These are phyloP conservation scores for Stramonita haemastoma DNA, from an alignment of 2,888 invertebrate species.

Conservation along the genomic window DNA sequence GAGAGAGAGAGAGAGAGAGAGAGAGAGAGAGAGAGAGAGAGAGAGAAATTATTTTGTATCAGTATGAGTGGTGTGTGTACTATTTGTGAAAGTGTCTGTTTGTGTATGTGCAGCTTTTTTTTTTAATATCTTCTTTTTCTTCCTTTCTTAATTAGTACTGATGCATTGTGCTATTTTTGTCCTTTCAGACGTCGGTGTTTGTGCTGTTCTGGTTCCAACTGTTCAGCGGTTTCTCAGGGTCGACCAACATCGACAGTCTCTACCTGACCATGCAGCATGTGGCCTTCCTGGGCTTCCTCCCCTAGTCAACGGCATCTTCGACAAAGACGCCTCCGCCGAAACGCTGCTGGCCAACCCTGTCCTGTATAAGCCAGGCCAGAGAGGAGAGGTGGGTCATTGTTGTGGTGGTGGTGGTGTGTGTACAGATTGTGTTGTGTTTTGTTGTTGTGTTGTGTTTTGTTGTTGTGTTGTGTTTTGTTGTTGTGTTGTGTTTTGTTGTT, in stretches of 20 bases:
- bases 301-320: conserved; percentile 93
- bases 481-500: too few relatives aligned
- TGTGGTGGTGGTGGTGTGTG: too few relatives aligned
- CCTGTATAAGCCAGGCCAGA: conserved; percentile 88
- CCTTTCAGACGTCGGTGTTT: conserved; percentile 92
- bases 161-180: not conserved
- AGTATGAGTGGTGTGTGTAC: not conserved
- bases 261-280: conserved; percentile 97
- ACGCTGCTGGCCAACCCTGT: conserved; percentile 88
- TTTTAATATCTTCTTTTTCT: not conserved
- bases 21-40: not conserved
- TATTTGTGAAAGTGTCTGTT: not conserved
- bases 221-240: conserved; percentile 95
- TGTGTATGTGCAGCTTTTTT: not conserved
- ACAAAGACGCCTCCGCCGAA: conserved; percentile 90
- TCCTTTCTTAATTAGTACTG: not conserved
- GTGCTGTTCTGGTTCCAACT: conserved; percentile 97
- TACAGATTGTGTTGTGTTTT: too few relatives aligned
- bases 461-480: too few relatives aligned
- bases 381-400: conserved; percentile 76
- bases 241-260: conserved; percentile 97
- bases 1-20: conserved; percentile 1
- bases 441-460: too few relatives aligned
- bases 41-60: not conserved
- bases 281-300: conserved; percentile 95